These are phyloP conservation scores for Tetragonisca angustula DNA, from an alignment of 2,888 invertebrate genomes.

Conservation along the genomic window DNA sequence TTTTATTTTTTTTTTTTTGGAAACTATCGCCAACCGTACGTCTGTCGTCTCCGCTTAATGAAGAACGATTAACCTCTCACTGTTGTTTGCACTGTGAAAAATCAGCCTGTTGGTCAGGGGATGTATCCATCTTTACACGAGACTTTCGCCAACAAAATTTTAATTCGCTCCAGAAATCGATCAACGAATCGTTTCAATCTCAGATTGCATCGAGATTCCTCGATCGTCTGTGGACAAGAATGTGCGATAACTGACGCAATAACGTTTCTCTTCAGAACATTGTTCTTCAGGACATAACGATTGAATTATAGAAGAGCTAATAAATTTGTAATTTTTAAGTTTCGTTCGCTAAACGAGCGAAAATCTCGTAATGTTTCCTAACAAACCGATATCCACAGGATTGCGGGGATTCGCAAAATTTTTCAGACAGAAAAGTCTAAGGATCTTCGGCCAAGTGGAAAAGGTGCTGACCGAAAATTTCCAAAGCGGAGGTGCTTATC, in stretches of 20 bases:
- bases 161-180: no score
- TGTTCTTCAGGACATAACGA: no score
- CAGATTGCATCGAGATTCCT: no score
- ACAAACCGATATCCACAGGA: background rate
- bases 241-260: no score
- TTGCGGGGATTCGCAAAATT: background rate
- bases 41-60: background rate
- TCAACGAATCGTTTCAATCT: no score
- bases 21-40: background rate
- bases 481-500: background rate
- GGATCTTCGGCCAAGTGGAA: background rate
- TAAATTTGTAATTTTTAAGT: no score
- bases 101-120: background rate
- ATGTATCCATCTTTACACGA: no score
- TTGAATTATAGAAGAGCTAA: no score
- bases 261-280: no score
- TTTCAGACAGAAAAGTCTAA: background rate
- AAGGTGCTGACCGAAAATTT: background rate
- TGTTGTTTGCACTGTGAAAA: background rate
- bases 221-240: no score
- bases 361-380: background rate
- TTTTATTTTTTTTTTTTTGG: background rate
- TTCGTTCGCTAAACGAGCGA: no score
- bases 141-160: no score
- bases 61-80: background rate